Conservation (phyloP, 2,113 vertebrate species). For the Aviceda subcristata region DNA sequence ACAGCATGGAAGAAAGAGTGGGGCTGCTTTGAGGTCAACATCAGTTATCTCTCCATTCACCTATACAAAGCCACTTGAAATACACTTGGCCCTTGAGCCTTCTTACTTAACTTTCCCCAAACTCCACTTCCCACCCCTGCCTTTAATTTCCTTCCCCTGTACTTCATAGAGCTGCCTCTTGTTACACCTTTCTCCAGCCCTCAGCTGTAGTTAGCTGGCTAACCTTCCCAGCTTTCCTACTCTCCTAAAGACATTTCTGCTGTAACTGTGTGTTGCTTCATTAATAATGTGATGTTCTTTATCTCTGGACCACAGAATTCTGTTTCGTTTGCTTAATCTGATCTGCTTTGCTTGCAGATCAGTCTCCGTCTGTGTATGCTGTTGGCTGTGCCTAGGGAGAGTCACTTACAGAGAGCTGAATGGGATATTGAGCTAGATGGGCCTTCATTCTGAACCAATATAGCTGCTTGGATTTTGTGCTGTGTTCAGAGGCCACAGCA, state of each 20-base stretch:
- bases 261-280: neutral
- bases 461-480: neutral
- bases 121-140: neutral
- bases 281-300: neutral
- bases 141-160: fast-evolving
- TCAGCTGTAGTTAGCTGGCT: neutral
- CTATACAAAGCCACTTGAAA: neutral
- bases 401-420: neutral
- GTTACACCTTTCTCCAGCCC: neutral
- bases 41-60: neutral
- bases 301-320: neutral
- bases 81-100: neutral
- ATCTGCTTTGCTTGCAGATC: neutral
- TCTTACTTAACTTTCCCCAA: neutral
- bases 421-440: neutral
- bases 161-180: neutral
- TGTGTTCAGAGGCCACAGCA: neutral
- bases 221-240: neutral
- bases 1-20: neutral
- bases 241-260: neutral
- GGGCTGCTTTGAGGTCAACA: neutral
- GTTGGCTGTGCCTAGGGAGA: neutral
- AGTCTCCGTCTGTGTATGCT: neutral
- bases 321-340: neutral
- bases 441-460: neutral